Conservation (phyloP, 2,888 invertebrate genomes). For the Hesperia comma region DNA sequence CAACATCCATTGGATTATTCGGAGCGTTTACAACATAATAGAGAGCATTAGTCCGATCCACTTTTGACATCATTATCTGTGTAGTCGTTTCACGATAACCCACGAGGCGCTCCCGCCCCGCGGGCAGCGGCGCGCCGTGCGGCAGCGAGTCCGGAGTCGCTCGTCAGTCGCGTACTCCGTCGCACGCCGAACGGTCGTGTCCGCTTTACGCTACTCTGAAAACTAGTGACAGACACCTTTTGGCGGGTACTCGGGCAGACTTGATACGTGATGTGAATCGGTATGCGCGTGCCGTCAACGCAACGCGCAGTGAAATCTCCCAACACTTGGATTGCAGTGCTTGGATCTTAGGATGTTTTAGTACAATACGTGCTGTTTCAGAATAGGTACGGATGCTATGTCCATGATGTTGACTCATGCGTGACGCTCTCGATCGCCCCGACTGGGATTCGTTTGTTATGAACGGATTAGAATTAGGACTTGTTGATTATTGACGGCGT, state of each 20-base stretch:
- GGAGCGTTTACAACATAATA: conserved; percentile 78
- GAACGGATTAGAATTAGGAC: conserved; percentile 34
- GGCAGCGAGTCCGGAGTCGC: too few relatives aligned
- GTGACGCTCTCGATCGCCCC: conserved; percentile 80
- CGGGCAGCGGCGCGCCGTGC: conserved; percentile 43
- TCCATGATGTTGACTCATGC: conserved; percentile 81
- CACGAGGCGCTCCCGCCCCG: conserved; percentile 77
- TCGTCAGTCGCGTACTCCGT: conserved; percentile 74
- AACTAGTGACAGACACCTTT: conserved; percentile 53
- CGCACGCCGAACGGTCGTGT: conserved; percentile 64
- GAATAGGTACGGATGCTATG: conserved; percentile 75
- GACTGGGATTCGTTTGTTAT: conserved; percentile 65
- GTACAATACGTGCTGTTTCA: conserved; percentile 59
- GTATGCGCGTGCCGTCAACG: conserved; percentile 72
- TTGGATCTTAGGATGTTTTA: conserved; percentile 71
- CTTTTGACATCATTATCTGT: conserved; percentile 84
- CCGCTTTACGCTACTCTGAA: conserved; percentile 31
- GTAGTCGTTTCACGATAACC: conserved; percentile 80
- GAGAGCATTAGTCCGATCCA: conserved; percentile 82
- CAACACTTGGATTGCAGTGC: conserved; percentile 83
- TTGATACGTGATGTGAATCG: conserved; percentile 70
- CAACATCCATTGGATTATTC: conserved; percentile 62
- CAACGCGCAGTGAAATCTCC: conserved; percentile 72
- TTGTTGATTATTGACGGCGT: conserved; percentile 28
- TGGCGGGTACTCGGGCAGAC: conserved; percentile 77